These are phyloP conservation scores for Acridotheres tristis DNA, from an alignment of 2,797 vertebrate genomes.

Conservation along the genomic window DNA sequence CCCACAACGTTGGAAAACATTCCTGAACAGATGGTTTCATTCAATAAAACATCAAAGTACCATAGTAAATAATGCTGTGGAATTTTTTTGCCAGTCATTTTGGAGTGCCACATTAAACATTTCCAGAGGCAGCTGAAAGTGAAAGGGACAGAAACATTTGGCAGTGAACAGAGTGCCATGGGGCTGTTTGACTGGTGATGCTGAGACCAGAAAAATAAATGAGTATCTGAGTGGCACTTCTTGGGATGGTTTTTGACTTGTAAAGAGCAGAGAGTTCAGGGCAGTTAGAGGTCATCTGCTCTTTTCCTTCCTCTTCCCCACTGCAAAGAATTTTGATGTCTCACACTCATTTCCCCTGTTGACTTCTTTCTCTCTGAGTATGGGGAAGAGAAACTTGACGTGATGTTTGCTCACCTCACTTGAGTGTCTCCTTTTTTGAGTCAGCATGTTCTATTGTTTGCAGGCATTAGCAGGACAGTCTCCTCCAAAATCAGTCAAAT, in stretches of 20 bases:
- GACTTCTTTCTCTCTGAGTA: background rate
- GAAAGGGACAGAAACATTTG: conserved; percentile 34
- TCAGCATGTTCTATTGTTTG: background rate
- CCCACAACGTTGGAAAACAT: background rate
- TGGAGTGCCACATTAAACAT: conserved; percentile 2
- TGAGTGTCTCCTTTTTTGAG: background rate
- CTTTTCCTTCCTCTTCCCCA: background rate
- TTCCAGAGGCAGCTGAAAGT: conserved; percentile 36
- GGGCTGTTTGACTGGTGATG: background rate
- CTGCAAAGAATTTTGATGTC: background rate
- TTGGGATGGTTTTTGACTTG: background rate
- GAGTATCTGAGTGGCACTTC: background rate
- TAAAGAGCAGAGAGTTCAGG: background rate
- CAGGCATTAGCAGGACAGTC: background rate
- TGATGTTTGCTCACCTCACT: background rate
- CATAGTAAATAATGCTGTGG: conserved; percentile 45
- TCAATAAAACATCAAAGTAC: conserved; percentile 59
- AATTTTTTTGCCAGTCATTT: conserved; percentile 48
- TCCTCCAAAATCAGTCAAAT: background rate
- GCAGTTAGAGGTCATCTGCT: background rate
- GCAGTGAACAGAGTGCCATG: background rate
- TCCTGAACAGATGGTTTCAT: conserved; percentile 45
- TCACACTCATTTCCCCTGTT: background rate
- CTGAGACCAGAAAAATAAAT: background rate
- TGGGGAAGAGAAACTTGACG: background rate